Percentiles rank a stretch among this genome's conserved stretches.
These are phyloP conservation scores for Planococcus citri DNA, from an alignment of 1,140 invertebrate genomes.

Conservation along the genomic window DNA sequence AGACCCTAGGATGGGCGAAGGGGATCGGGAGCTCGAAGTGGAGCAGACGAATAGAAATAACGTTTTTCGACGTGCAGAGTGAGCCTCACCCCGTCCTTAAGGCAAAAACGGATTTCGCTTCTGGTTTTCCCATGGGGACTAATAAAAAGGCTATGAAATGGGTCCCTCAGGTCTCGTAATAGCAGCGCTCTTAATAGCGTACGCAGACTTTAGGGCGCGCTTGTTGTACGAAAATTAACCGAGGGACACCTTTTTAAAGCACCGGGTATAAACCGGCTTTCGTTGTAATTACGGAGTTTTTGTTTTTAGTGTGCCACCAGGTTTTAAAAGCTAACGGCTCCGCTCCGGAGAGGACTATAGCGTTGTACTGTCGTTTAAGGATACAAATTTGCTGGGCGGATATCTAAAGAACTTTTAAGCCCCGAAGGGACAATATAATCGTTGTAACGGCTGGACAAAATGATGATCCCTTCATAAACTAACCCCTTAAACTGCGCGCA, in stretches of 20 bases:
- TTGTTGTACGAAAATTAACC: constrained; percentile 20
- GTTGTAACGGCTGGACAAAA: constrained; percentile 20
- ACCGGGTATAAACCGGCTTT: constrained; percentile 18
- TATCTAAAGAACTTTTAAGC: constrained; percentile 20
- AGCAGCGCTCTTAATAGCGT: constrained; percentile 16
- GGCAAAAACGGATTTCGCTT: constrained; percentile 17
- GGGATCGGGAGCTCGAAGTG: not conserved
- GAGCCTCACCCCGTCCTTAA: not conserved
- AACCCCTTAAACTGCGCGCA: constrained; percentile 15
- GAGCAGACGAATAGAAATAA: constrained; percentile 6
- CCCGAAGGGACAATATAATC: constrained; percentile 20
- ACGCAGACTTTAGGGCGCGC: constrained; percentile 19
- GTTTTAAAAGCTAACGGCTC: constrained; percentile 19
- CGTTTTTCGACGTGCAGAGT: constrained; percentile 5
- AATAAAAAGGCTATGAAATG: constrained; percentile 20
- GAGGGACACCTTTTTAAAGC: constrained; percentile 20
- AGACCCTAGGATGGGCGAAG: no score
- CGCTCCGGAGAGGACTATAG: constrained; percentile 6
- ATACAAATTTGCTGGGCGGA: constrained; percentile 20
- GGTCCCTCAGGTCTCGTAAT: constrained; percentile 18
- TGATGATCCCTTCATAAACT: constrained; percentile 20
- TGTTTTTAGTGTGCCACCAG: constrained; percentile 15
- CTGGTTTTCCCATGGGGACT: constrained; percentile 19
- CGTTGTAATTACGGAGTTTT: constrained; percentile 18
- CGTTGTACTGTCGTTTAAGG: constrained; percentile 15